Percentiles rank a stretch among this genome's conserved stretches.
Conservation (phyloP, 2,797 vertebrate species). For the Karalla daura region DNA sequence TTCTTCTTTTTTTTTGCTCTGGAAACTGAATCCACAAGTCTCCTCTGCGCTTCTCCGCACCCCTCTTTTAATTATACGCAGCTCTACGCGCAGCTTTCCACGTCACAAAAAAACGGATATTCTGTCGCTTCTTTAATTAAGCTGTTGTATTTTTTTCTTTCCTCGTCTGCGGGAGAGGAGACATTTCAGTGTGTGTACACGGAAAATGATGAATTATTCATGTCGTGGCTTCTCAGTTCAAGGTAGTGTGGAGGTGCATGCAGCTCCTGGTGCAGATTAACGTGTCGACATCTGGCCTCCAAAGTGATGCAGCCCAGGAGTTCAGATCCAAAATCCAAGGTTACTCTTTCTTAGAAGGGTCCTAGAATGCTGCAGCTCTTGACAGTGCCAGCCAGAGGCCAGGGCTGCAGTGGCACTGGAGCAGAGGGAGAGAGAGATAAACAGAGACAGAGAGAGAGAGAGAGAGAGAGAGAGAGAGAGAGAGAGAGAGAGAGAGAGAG, state of each 20-base stretch:
- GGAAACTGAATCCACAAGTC: constrained; percentile 66
- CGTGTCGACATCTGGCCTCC: constrained; percentile 22
- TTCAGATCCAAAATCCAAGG: constrained; percentile 42
- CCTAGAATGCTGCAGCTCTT: constrained; percentile 50
- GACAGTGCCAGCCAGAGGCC: constrained; percentile 1
- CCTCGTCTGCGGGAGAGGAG: constrained; percentile 9
- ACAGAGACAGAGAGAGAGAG: not conserved
- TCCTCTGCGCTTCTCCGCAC: constrained; percentile 26
- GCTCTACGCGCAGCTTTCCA: constrained; percentile 20
- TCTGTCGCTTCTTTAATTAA: constrained; percentile 14
- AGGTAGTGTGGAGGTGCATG: constrained; percentile 53
- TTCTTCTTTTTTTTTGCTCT: constrained; percentile 14
- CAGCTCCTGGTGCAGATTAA: constrained; percentile 25
- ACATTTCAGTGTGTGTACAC: constrained; percentile 38
- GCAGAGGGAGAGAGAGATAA: constrained; percentile 3
- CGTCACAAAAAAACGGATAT: constrained; percentile 10
- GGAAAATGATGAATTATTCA: constrained; percentile 82
- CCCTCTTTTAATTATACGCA: constrained; percentile 28
- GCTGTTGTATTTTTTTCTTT: not conserved
- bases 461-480: too few relatives aligned
- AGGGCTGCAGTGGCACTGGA: constrained; percentile 40
- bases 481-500: not conserved
- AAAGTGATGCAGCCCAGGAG: constrained; percentile 39
- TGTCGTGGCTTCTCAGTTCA: constrained; percentile 62
- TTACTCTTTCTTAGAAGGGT: constrained; percentile 35